A percentile compares a stretch with the other conserved stretches of the same genome.
Conservation (phyloP, 2,888 invertebrate genomes). For the Drosophila borealis region DNA sequence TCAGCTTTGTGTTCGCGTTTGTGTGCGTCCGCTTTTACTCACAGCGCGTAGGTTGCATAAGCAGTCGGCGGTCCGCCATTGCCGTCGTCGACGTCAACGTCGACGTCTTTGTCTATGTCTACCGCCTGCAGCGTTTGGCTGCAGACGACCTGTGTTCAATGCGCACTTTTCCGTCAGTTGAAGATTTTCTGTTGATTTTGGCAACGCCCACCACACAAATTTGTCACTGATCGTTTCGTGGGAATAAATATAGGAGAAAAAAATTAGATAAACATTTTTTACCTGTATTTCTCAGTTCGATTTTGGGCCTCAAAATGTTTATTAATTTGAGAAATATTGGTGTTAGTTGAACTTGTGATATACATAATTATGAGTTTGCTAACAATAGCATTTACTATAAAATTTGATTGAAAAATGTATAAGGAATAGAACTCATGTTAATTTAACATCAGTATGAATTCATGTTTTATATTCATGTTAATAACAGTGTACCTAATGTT, state of each 20-base stretch:
- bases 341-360: not conserved
- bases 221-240: slow-evolving; percentile 42
- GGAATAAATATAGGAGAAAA: slow-evolving; percentile 11
- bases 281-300: too few species aligned
- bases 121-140: slow-evolving; percentile 28
- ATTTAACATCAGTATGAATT: too few species aligned
- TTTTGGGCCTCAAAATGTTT: too few species aligned
- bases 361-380: not conserved
- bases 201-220: slow-evolving; percentile 50
- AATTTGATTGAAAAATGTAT: too few species aligned
- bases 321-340: too few species aligned
- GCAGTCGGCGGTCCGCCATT: slow-evolving; percentile 50
- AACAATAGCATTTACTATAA: too few species aligned
- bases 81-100: slow-evolving; percentile 8
- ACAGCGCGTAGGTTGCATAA: slow-evolving; percentile 67
- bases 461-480: not conserved
- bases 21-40: not conserved
- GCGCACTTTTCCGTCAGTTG: slow-evolving; percentile 35
- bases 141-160: slow-evolving; percentile 21
- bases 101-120: slow-evolving; percentile 13
- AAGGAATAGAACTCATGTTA: too few species aligned
- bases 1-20: slow-evolving; percentile 13
- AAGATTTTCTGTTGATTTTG: slow-evolving; percentile 38
- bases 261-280: slow-evolving; percentile 3
- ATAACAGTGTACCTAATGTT: not conserved